Evolutionary conservation across 2,888 invertebrate species (phyloP).

Genomic region (Dasysyrphus tricinctus): DNA sequence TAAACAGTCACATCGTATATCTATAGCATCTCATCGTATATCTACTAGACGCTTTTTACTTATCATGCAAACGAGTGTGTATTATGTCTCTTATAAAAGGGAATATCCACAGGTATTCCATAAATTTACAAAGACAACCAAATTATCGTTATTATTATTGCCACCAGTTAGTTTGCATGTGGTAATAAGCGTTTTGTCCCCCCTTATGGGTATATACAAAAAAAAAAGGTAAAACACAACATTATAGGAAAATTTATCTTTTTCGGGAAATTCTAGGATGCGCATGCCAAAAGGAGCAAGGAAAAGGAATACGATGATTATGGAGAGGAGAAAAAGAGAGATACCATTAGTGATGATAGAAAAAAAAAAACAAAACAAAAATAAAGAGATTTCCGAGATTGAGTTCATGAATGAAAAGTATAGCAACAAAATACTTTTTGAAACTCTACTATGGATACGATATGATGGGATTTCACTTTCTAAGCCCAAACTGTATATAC

Average conservation of each 20-base stretch:
- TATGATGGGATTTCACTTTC: slow-evolving; percentile 64
- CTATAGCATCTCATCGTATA: slow-evolving; percentile 13
- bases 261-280: slow-evolving; percentile 61
- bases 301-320: not conserved
- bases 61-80: slow-evolving; percentile 18
- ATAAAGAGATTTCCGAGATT: slow-evolving; percentile 42
- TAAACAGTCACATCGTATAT: not conserved
- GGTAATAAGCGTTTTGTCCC: slow-evolving; percentile 38
- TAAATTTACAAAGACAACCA: slow-evolving; percentile 73
- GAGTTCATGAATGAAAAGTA: slow-evolving; percentile 70
- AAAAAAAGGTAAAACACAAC: not conserved
- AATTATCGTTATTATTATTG: slow-evolving; percentile 72
- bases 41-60: not conserved
- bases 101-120: slow-evolving; percentile 75
- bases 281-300: slow-evolving; percentile 56
- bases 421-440: slow-evolving; percentile 67
- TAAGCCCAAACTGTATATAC: slow-evolving; percentile 11
- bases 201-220: not conserved
- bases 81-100: slow-evolving; percentile 15
- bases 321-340: slow-evolving; percentile 45
- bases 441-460: slow-evolving; percentile 35
- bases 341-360: slow-evolving; percentile 1
- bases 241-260: slow-evolving; percentile 20
- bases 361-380: slow-evolving; percentile 11
- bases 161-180: slow-evolving; percentile 67